Evolutionary conservation across 2,113 vertebrate species (phyloP), one percentile per base, ranked within the genome.

Genomic region (Bufo gargarizans): DNA sequence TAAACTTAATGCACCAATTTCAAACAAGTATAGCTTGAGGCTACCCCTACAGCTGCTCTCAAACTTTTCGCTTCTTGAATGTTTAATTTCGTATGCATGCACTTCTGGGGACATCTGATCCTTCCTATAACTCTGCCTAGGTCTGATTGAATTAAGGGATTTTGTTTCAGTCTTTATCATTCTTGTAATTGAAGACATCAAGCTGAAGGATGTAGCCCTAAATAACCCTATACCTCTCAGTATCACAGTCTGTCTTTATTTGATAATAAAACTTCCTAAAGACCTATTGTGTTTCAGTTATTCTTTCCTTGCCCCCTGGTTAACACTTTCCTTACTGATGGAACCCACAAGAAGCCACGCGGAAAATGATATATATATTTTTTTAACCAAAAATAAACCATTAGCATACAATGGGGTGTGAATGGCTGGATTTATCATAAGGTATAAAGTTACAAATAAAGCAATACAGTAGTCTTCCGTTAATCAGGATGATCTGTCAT

Each of bases 101-200:
- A 90, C 92, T 86, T 88, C 89, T 89, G 61, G 84, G 87, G 87
- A 6, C 90, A 94, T 94, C 92, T 89, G 92, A 93, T 93, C 92
- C 91, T 94, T 92, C 92, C 91, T 94, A 93, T 93, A 94, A 94
- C 93, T 92, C 89, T 93, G 90, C 8, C 45, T 84, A 83, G 72
- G 86, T 93, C 86, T 94, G 93, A 95, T 90, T 95, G 91, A 95
- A 94, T 95, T 93, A 94, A 94, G 92, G 90, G 82, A 93, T 94
- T 94, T 90, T 49, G 50, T 94, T 94, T 94, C 91, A 92, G 89
- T 91, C 93, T 94, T 93, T 95, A 94, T 93, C 93, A 91, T 90
- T 93, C 91, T 90, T 93, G 92, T 94, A 96, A 95, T 87, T 90
- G 90, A 94, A 95, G 93, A 93, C 89, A 92, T 92, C 90, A 93